phyloP scores from a whole-genome alignment of 2,888 invertebrate species.

The Lydus trimaculatus region DNA sequence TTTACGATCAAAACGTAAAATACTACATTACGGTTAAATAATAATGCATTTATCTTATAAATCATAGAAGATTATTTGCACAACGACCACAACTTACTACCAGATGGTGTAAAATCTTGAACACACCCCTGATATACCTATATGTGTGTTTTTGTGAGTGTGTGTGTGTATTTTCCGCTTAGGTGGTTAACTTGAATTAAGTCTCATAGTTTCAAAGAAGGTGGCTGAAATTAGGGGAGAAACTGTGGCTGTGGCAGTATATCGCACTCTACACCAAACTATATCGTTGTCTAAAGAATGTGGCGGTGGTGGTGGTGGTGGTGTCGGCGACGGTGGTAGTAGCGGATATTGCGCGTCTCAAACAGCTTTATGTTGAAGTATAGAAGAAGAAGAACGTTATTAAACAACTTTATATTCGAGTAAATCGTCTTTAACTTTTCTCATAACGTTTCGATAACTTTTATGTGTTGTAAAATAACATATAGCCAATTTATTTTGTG shows the following conservation, averaged over 20 bases:
- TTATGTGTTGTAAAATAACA: constrained; percentile 1
- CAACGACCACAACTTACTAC: constrained; percentile 30
- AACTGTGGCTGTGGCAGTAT: constrained; percentile 14
- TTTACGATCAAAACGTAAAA: too few species aligned
- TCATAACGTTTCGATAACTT: constrained; percentile 39
- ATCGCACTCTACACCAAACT: constrained; percentile 12
- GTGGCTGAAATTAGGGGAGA: neutral
- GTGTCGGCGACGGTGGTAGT: constrained; percentile 20
- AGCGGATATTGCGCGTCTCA: constrained; percentile 42
- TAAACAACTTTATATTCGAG: constrained; percentile 47
- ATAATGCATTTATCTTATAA: too few species aligned
- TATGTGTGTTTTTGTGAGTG: neutral
- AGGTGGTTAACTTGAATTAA: constrained; percentile 38
- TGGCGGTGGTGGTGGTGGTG: constrained; percentile 1
- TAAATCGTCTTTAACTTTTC: constrained; percentile 41
- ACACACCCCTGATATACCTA: constrained; percentile 27
- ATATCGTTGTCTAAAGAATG: constrained; percentile 14
- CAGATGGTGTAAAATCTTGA: constrained; percentile 37
- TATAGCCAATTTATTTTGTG: neutral
- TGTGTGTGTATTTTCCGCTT: constrained; percentile 37
- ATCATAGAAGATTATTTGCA: constrained; percentile 37
- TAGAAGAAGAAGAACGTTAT: constrained; percentile 40
- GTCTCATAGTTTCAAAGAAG: constrained; percentile 23
- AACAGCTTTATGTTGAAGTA: constrained; percentile 28
- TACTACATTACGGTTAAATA: too few species aligned